These are phyloP conservation scores for Urophycis tenuis DNA, from an alignment of 2,797 vertebrate genomes.

Conservation along the genomic window DNA sequence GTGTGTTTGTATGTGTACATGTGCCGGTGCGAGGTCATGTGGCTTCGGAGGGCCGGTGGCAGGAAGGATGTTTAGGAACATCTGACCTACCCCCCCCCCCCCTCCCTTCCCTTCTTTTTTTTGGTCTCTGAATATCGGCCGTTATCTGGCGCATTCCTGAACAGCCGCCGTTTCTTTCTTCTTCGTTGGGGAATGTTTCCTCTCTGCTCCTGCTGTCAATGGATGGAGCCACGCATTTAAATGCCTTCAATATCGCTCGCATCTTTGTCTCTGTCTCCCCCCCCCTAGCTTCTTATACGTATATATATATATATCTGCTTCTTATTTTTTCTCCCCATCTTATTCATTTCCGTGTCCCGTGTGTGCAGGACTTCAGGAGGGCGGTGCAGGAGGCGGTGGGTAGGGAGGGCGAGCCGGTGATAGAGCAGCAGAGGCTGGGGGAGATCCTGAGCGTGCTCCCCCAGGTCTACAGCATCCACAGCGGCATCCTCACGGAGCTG, in stretches of 20 bases:
- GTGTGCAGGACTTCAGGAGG: slow-evolving; percentile 78
- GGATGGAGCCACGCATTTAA: neutral
- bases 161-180: slow-evolving; percentile 3
- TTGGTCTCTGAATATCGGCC: slow-evolving; percentile 38
- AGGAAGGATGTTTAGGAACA: slow-evolving; percentile 70
- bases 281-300: neutral
- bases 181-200: neutral
- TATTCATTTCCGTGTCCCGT: slow-evolving; percentile 12
- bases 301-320: neutral
- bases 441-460: slow-evolving; percentile 80
- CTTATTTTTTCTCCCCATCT: neutral
- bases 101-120: slow-evolving; percentile 30
- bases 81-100: slow-evolving; percentile 61
- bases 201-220: neutral
- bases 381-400: slow-evolving; percentile 65
- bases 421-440: slow-evolving; percentile 74
- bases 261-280: neutral
- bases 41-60: slow-evolving; percentile 41
- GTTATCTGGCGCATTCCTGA: slow-evolving; percentile 30
- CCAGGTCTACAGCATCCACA: slow-evolving; percentile 80
- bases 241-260: slow-evolving; percentile 12
- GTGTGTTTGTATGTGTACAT: slow-evolving; percentile 9
- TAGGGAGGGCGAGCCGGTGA: slow-evolving; percentile 64
- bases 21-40: slow-evolving; percentile 34
- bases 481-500: slow-evolving; percentile 79